A percentile compares a stretch with the other conserved stretches of the same genome.
phyloP scores from a whole-genome alignment of 1,140 invertebrate genomes.

The Euwallacea fornicatus region DNA sequence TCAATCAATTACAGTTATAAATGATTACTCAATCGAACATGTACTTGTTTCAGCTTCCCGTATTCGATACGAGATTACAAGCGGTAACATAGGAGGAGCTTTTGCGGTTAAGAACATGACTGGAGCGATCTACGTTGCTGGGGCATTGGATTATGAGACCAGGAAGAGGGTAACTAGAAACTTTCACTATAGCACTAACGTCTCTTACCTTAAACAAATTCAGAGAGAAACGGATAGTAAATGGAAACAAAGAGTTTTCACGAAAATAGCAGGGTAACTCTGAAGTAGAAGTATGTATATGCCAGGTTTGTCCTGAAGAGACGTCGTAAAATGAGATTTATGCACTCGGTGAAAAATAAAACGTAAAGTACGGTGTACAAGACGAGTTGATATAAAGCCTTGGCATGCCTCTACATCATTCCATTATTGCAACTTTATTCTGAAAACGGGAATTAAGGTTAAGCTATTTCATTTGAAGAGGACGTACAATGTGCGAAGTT shows the following conservation, averaged over 20 bases:
- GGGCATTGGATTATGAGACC: slow-evolving; percentile 90
- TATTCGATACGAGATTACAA: slow-evolving; percentile 98
- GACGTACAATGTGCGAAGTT: no score
- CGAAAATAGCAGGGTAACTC: neutral
- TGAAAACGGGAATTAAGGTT: no score
- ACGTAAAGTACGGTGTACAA: neutral
- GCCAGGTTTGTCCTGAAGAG: neutral
- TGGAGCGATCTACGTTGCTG: slow-evolving; percentile 95
- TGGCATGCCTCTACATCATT: neutral
- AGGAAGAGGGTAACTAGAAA: slow-evolving; percentile 73
- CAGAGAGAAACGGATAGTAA: no score
- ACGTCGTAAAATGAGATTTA: neutral
- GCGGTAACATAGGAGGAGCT: slow-evolving; percentile 96
- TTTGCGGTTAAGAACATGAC: slow-evolving; percentile 98
- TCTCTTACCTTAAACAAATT: no score
- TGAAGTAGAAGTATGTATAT: neutral
- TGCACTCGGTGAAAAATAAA: neutral
- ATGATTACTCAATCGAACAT: neutral
- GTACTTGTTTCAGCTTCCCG: slow-evolving; percentile 81
- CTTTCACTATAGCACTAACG: no score
- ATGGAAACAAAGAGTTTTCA: no score
- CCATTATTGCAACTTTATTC: neutral
- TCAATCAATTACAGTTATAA: no score
- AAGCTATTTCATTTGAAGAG: no score
- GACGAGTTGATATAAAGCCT: neutral